phyloP scores from a whole-genome alignment of 1,140 invertebrate genomes.

The Sminthurinus signatus region DNA sequence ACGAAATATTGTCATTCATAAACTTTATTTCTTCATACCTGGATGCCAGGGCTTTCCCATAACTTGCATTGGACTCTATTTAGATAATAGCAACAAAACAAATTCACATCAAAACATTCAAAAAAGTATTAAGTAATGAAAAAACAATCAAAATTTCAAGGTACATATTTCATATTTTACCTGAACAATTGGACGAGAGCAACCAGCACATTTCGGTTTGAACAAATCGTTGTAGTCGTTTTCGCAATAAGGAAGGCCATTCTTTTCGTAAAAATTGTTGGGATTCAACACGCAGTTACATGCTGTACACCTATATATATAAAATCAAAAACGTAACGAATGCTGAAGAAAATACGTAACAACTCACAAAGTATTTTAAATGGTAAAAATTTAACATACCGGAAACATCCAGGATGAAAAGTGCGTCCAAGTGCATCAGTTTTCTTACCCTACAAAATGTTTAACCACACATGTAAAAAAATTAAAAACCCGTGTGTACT shows the following conservation, averaged over 20 bases:
- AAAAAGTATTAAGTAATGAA: too few species aligned
- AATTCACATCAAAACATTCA: too few species aligned
- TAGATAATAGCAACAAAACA: neutral
- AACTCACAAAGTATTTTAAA: too few species aligned
- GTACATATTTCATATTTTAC: constrained; percentile 6
- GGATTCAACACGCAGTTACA: constrained; percentile 22
- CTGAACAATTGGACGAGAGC: constrained; percentile 22
- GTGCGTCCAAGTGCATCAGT: constrained; percentile 45
- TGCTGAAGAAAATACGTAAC: constrained; percentile 43
- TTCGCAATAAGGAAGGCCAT: constrained; percentile 31
- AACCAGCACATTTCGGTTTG: constrained; percentile 29
- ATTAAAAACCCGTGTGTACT: too few species aligned
- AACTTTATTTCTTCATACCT: too few species aligned
- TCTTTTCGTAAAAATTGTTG: constrained; percentile 29
- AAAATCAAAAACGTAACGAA: neutral
- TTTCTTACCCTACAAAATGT: constrained; percentile 24
- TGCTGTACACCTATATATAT: too few species aligned
- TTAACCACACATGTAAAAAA: too few species aligned
- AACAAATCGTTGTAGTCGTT: constrained; percentile 32
- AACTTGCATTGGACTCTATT: constrained; percentile 16
- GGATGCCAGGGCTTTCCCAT: constrained; percentile 32
- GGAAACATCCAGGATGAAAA: constrained; percentile 59
- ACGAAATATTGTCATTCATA: too few species aligned
- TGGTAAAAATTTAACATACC: constrained; percentile 54
- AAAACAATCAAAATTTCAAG: too few species aligned